These are phyloP conservation scores for Nowickia ferox DNA, from an alignment of 2,888 invertebrate genomes.

Conservation along the genomic window DNA sequence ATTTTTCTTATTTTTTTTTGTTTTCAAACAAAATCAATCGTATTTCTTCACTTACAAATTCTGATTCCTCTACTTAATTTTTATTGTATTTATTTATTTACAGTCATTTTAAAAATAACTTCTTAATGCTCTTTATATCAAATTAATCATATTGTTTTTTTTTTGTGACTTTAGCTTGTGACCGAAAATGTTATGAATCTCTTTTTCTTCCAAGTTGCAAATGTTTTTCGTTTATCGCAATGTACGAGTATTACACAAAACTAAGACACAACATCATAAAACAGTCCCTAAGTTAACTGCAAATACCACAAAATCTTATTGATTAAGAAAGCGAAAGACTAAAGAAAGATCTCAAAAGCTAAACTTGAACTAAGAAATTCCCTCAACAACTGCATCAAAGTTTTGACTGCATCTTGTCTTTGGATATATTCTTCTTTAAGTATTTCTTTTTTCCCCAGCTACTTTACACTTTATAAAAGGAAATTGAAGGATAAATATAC, in stretches of 20 bases:
- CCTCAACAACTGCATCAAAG: conserved; percentile 52
- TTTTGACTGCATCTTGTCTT: conserved; percentile 50
- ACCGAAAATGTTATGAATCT: background rate
- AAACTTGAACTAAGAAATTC: conserved; percentile 52
- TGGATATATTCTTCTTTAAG: background rate
- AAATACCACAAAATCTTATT: conserved; percentile 69
- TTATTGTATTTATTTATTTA: too few relatives aligned
- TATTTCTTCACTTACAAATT: too few relatives aligned
- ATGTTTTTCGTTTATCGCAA: conserved; percentile 3
- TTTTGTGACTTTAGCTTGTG: conserved; percentile 6
- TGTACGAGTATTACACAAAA: background rate
- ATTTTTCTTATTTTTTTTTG: too few relatives aligned
- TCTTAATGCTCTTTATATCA: background rate
- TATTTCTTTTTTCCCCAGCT: conserved; percentile 22
- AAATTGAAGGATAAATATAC: conserved; percentile 13
- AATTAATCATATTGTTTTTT: background rate
- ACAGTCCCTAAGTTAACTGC: conserved; percentile 37
- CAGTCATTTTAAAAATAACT: background rate
- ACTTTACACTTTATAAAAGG: conserved; percentile 15
- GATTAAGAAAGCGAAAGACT: conserved; percentile 53
- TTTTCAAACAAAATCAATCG: too few relatives aligned
- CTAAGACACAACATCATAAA: background rate
- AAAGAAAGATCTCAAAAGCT: conserved; percentile 49
- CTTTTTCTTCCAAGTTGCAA: background rate
- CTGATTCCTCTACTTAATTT: too few relatives aligned